Conservation (phyloP, 2,888 invertebrate genomes). For the Drosophila merina region DNA sequence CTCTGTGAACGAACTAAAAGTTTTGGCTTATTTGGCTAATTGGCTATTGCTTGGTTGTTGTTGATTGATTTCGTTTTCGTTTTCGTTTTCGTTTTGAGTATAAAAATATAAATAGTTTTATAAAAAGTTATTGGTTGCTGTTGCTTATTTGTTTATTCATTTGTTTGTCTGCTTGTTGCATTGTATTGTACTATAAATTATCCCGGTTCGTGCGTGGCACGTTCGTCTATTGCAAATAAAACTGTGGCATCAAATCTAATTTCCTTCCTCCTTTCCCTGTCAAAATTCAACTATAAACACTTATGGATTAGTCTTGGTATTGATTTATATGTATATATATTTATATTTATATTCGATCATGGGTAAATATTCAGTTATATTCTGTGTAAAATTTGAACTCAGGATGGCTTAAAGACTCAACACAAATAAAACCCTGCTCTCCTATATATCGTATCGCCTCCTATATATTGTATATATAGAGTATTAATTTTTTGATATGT, state of each 20-base stretch:
- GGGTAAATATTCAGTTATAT: conserved; percentile 57
- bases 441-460: conserved; percentile 34
- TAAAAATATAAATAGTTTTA: conserved; percentile 84
- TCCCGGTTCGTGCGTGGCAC: conserved; percentile 82
- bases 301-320: conserved; percentile 52
- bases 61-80: conserved; percentile 51
- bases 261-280: conserved; percentile 29
- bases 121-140: conserved; percentile 68
- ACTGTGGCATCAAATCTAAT: conserved; percentile 70
- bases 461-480: conserved; percentile 27
- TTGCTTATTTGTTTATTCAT: conserved; percentile 57
- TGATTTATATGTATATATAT: conserved; percentile 57
- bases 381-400: conserved; percentile 68
- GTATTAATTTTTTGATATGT: conserved; percentile 62
- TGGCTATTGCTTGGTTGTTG: conserved; percentile 66
- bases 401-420: conserved; percentile 75
- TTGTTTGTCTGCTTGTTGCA: conserved; percentile 58
- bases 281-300: conserved; percentile 72
- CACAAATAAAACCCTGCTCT: conserved; percentile 44
- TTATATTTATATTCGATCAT: conserved; percentile 50
- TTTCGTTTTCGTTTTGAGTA: conserved; percentile 69
- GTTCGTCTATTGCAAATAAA: conserved; percentile 84
- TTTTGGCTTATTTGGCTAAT: conserved; percentile 75
- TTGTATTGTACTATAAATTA: conserved; percentile 85
- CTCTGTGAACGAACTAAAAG: conserved; percentile 50